A percentile compares a stretch with the other conserved stretches of the same genome.
phyloP scores from a whole-genome alignment of 2,888 invertebrate species.

The Chalcosyrphus nemorum region DNA sequence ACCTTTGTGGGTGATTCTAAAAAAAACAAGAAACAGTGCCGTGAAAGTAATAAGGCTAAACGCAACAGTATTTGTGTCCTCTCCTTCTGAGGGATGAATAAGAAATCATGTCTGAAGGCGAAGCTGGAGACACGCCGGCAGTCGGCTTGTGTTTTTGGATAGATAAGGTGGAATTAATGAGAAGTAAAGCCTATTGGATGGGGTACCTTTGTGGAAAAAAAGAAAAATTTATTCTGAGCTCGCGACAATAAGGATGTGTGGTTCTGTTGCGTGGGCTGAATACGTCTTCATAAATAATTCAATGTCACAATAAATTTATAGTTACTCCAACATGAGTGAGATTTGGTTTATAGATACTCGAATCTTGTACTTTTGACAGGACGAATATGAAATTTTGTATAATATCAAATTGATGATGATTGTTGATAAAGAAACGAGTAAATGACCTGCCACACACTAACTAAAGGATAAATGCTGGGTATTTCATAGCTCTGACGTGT shows the following conservation, averaged over 20 bases:
- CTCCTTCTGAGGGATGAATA: slow-evolving; percentile 11
- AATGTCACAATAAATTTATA: slow-evolving; percentile 28
- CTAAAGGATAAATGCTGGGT: not conserved
- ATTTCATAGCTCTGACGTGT: not conserved
- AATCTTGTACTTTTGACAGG: not conserved
- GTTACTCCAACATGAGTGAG: slow-evolving; percentile 8
- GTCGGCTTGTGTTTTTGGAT: slow-evolving; percentile 9
- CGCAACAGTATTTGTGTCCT: slow-evolving; percentile 2
- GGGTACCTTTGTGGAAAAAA: not conserved
- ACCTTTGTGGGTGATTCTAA: slow-evolving; percentile 2
- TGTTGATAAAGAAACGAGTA: not conserved
- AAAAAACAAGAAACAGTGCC: not conserved
- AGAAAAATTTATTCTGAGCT: slow-evolving; percentile 9
- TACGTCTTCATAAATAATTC: slow-evolving; percentile 34
- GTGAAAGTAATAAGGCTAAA: not conserved
- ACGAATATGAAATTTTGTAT: not conserved
- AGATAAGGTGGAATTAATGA: slow-evolving; percentile 39
- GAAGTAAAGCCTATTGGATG: not conserved
- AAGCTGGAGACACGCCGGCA: not conserved
- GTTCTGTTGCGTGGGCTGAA: slow-evolving; percentile 4
- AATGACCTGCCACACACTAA: not conserved
- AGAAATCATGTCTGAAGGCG: slow-evolving; percentile 9
- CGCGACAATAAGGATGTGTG: not conserved
- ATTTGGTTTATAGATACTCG: not conserved
- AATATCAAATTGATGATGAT: slow-evolving; percentile 15